Conservation (phyloP, 1,140 invertebrate species). For the Pseudoatta argentina region DNA sequence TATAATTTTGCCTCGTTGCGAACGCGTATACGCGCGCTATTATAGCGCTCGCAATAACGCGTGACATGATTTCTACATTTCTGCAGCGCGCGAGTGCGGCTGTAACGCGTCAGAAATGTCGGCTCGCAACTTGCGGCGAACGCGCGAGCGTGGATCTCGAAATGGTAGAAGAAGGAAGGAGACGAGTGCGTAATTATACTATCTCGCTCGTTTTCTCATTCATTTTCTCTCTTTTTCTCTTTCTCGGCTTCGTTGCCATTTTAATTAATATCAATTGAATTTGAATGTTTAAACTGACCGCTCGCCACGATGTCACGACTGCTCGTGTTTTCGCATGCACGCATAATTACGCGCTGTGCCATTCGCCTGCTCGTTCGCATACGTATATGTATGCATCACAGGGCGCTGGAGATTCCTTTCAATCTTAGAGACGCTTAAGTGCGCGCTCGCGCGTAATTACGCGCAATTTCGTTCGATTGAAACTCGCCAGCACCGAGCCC, state of each 20-base stretch:
- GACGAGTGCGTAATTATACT: constrained; percentile 70
- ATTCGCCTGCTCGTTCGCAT: constrained; percentile 19
- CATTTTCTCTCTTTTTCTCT: not conserved
- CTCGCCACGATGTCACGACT: constrained; percentile 68
- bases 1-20: constrained; percentile 49
- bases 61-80: constrained; percentile 65
- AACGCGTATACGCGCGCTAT: constrained; percentile 29
- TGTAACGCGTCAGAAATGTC: constrained; percentile 35
- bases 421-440: constrained; percentile 75
- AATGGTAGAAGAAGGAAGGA: constrained; percentile 3
- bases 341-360: constrained; percentile 75
- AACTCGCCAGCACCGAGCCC: constrained; percentile 52
- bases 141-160: constrained; percentile 4
- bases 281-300: constrained; percentile 73
- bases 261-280: constrained; percentile 84
- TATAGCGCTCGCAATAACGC: constrained; percentile 41
- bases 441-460: constrained; percentile 76
- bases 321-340: constrained; percentile 65
- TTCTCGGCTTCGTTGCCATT: constrained; percentile 59
- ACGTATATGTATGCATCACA: constrained; percentile 17
- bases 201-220: not conserved
- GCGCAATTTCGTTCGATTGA: constrained; percentile 80
- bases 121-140: constrained; percentile 11
- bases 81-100: constrained; percentile 23
- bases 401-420: constrained; percentile 75